Conservation (phyloP, 2,888 invertebrate genomes). For the Tetramorium bicarinatum region DNA sequence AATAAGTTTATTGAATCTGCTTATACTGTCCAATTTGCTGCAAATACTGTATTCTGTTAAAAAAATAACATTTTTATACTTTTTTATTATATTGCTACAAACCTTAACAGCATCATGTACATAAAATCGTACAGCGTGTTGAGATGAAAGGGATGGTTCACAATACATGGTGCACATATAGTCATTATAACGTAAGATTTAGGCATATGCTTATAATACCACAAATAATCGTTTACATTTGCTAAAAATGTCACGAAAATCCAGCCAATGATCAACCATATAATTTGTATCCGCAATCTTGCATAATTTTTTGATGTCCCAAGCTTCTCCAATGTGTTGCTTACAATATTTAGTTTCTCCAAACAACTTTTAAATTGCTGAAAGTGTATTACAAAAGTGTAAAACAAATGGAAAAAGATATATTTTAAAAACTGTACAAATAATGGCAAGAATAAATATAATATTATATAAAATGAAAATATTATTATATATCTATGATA, state of each 20-base stretch:
- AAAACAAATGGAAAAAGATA: not conserved
- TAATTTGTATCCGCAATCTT: not conserved
- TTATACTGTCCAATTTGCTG: not conserved
- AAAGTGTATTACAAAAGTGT: not conserved
- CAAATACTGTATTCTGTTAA: not conserved
- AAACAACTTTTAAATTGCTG: conserved; percentile 32
- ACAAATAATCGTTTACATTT: not conserved
- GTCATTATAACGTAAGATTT: not conserved
- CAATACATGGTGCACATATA: not conserved
- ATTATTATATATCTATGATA: conserved; percentile 1
- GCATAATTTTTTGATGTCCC: not conserved
- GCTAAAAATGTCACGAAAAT: not conserved
- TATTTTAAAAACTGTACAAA: not conserved
- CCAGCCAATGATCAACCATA: conserved; percentile 20
- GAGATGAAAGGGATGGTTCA: not conserved
- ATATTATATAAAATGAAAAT: not conserved
- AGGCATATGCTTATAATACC: not conserved
- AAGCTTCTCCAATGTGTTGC: conserved; percentile 12
- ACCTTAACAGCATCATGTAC: not conserved
- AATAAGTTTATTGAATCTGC: not conserved
- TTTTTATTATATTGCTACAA: conserved; percentile 6
- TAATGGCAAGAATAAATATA: not conserved
- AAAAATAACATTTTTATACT: conserved; percentile 1
- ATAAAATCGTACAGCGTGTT: not conserved
- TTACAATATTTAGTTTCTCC: conserved; percentile 10